Conservation (phyloP, 23 tunicate genomes). For the Phallusia fumigata region DNA sequence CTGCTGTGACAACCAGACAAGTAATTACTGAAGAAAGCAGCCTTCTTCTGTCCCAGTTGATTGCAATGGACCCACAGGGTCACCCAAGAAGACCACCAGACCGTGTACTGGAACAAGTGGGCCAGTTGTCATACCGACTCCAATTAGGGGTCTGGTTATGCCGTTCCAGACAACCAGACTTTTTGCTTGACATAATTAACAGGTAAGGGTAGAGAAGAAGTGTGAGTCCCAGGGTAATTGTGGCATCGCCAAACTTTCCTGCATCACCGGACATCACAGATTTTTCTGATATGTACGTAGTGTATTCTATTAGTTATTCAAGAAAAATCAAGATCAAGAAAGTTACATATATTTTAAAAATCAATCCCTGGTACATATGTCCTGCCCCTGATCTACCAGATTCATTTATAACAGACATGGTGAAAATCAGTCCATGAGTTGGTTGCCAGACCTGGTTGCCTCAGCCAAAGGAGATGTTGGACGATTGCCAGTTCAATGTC, state of each 20-base stretch:
- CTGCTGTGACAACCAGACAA: slow-evolving; percentile 80
- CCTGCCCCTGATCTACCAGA: too few species aligned
- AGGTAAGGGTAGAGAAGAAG: slow-evolving; percentile 28
- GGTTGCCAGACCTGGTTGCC: slow-evolving; percentile 83
- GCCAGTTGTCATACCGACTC: slow-evolving; percentile 35
- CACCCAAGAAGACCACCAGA: slow-evolving; percentile 88
- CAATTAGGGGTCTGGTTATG: slow-evolving; percentile 70
- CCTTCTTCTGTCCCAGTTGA: slow-evolving; percentile 77
- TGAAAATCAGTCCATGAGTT: slow-evolving; percentile 81
- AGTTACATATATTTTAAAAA: too few species aligned
- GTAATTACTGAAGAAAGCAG: slow-evolving; percentile 72
- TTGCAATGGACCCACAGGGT: slow-evolving; percentile 83
- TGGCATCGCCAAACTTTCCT: too few species aligned
- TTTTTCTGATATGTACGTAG: too few species aligned
- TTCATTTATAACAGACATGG: slow-evolving; percentile 57
- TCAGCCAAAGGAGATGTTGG: slow-evolving; percentile 72
- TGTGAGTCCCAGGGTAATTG: too few species aligned
- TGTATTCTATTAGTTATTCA: too few species aligned
- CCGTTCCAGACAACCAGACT: slow-evolving; percentile 83
- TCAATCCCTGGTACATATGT: too few species aligned
- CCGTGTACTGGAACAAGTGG: slow-evolving; percentile 51
- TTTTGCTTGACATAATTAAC: slow-evolving; percentile 76
- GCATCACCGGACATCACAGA: too few species aligned
- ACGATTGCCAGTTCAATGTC: slow-evolving; percentile 74
- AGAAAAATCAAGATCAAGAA: too few species aligned